Percentiles rank a stretch among this genome's conserved stretches.
phyloP scores from a whole-genome alignment of 2,888 invertebrate genomes.

The Aelia acuminata region DNA sequence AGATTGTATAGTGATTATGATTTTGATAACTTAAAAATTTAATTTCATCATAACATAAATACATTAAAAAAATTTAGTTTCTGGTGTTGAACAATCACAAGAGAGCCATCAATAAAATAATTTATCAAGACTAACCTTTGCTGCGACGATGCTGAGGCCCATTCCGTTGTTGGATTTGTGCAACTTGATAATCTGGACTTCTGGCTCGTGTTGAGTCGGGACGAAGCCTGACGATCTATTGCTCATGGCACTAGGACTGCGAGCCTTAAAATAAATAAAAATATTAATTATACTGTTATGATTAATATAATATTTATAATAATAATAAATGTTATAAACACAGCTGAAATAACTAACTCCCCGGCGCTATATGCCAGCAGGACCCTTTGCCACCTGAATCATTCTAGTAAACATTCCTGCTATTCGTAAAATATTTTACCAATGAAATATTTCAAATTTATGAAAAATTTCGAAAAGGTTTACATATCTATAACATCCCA shows the following conservation, averaged over 20 bases:
- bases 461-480: too few species aligned
- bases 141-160: constrained; percentile 98
- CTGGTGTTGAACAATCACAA: neutral
- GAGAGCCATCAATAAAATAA: neutral
- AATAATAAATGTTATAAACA: too few species aligned
- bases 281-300: too few species aligned
- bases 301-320: too few species aligned
- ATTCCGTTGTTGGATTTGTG: constrained; percentile 96
- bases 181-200: constrained; percentile 87
- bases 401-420: too few species aligned
- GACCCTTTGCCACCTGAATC: too few species aligned
- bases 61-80: too few species aligned
- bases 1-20: neutral
- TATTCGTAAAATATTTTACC: too few species aligned
- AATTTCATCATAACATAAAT: neutral
- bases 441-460: too few species aligned
- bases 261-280: constrained; percentile 69
- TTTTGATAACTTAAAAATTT: neutral
- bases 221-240: constrained; percentile 73
- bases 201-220: constrained; percentile 75
- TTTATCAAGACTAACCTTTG: constrained; percentile 77
- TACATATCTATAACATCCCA: too few species aligned
- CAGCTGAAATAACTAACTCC: too few species aligned
- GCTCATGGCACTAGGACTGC: constrained; percentile 79
- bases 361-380: too few species aligned